Percentiles rank a stretch among this genome's conserved stretches.
Evolutionary conservation across 2,113 vertebrate species (phyloP).

Genomic region (Patagioenas fasciata): DNA sequence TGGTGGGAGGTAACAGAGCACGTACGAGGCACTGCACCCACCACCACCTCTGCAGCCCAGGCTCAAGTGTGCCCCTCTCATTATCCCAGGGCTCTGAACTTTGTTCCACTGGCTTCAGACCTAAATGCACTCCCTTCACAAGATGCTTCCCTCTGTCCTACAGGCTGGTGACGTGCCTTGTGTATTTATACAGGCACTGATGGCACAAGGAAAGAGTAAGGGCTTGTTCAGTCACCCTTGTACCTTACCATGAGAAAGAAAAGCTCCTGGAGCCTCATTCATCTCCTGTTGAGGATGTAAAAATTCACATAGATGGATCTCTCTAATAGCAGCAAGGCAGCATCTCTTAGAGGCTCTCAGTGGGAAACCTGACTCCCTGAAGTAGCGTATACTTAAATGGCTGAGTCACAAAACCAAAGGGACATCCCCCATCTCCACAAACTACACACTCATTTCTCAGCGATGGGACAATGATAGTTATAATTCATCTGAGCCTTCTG

Average conservation of each 20-base stretch:
- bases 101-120: background rate
- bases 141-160: background rate
- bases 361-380: background rate
- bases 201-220: background rate
- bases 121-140: background rate
- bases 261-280: background rate
- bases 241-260: background rate
- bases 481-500: background rate
- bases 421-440: background rate
- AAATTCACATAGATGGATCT: background rate
- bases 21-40: accelerated
- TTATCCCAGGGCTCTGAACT: background rate
- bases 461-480: background rate
- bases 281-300: background rate
- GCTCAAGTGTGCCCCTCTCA: background rate
- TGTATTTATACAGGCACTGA: accelerated
- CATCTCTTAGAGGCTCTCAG: background rate
- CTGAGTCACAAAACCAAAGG: background rate
- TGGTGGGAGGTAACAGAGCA: background rate
- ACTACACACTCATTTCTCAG: background rate
- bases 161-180: background rate
- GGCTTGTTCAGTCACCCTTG: background rate
- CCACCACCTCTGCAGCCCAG: accelerated
- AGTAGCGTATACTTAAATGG: background rate
- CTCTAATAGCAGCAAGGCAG: background rate